Base-by-base conservation (phyloP, 2,797 vertebrate species). In the Mallotus villosus region DNA sequence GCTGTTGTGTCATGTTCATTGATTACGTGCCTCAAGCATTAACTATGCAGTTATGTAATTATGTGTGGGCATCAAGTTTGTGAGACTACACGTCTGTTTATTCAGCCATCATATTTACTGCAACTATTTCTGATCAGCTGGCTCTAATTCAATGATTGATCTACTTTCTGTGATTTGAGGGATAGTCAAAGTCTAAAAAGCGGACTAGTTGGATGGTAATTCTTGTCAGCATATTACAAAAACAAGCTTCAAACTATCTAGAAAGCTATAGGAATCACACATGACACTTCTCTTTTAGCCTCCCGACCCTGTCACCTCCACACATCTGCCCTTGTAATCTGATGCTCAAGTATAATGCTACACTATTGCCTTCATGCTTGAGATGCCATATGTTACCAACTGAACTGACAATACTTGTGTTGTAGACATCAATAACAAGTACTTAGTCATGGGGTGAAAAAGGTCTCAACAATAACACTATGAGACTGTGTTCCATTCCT, bases 321-420 rank as follows among this genome's bases (percentile, higher is more conserved):
- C 73, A 81, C 79, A 81, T 86, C 70, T 82, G 76, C 67, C 74
- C 14, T n/a, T 53, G 84, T 74, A 85, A 83, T 73, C 70, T 73
- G 68, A 83, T 74, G 41, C 41, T 46, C 78, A 27, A 78, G 49
- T 67, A 74, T 77, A 85, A 77, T 80, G 76, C 58, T 32, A 60
- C 73, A 65, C 73, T 73, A 67, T 46, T 34, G 58, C n/a, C 22
- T 29, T 29, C 27, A 29, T 29, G 27, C 27, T 29, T 22, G 37
- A 67, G 67, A 22, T 76, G 62, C 74, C 53, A 71, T 77, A 73
- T 77, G 74, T 46, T 16, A 21, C 24, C 27, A 53, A 25, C n/a
- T 51, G 64, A 46, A 66, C 14, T 53, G 24, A 29, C n/a, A 12
- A 25, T 22, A 46, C n/a, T 19, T 4, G 21, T 34, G n/a, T n/a